Evolutionary conservation across 2,888 invertebrate genomes (phyloP), one percentile per base, ranked within the genome.

Genomic region (Tenthredo scrophulariae): DNA sequence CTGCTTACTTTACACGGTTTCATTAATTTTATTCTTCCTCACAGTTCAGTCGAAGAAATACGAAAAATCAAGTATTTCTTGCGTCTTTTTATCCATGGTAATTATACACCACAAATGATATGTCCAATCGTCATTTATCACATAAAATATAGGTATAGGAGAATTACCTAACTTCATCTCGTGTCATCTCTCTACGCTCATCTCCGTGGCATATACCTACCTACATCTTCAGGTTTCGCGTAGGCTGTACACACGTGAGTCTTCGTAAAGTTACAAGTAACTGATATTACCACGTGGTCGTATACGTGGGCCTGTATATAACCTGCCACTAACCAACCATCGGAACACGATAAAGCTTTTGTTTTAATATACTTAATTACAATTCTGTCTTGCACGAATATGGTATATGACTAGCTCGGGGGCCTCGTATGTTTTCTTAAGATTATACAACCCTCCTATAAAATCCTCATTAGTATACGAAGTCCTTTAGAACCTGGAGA

Each of bases 251-350:
- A 62, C 62, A 65, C 65, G 80, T 62, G 62, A 37, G 37, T 65
- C 80, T 80, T 65, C 80, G 58, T 80, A 58, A 33, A 40, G 62
- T 80, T 62, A 80, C 80, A 80, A 80, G 80, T 43, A 43, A 74
- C 74, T 74, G 50, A 58, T 65, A 33, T 80, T 29, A 43, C 58
- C 80, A 80, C 65, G 80, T 43, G 43, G 80, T 62, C 80, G 80
- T 62, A 62, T 40, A 80, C 80, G 80, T 80, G 62, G 62, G 80
- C 5, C 2, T 29, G 50, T 74, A 40, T 43, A 67, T 13, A 33
- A 26, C 22, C 26, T 62, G 62, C 62, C 13, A 54, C 50, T 54
- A 15, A 77, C 50, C 77, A 40, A 33, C n/a, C 54, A 29, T 37
- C 43, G 43, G 15, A 29, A 77, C 77, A 77, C 54, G 80, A 80